These are phyloP conservation scores for Fistularia tabacaria DNA, from an alignment of 2,797 vertebrate species.

Conservation along the genomic window DNA sequence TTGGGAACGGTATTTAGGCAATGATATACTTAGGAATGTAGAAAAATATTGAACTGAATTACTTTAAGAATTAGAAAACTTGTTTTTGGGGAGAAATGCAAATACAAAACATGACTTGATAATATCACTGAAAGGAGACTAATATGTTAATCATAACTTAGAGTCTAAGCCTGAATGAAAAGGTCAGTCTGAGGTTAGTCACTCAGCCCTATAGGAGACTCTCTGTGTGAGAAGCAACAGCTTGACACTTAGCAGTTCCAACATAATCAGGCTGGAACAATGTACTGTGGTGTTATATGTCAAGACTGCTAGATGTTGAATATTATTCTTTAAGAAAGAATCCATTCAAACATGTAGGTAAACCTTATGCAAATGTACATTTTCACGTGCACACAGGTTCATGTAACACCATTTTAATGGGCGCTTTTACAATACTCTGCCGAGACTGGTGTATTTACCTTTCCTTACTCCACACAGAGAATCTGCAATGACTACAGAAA, in stretches of 20 bases:
- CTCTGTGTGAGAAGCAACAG: constrained; percentile 57
- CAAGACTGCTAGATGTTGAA: constrained; percentile 16
- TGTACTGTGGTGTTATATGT: constrained; percentile 48
- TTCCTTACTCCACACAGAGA: constrained; percentile 30
- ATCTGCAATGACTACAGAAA: constrained; percentile 44
- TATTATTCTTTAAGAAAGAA: constrained; percentile 41
- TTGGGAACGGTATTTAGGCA: constrained; percentile 43
- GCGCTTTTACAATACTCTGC: constrained; percentile 11
- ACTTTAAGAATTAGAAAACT: constrained; percentile 20
- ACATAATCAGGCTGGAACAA: constrained; percentile 58
- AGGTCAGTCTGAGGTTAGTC: constrained; percentile 65
- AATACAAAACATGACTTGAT: constrained; percentile 42
- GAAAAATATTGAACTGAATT: constrained; percentile 10
- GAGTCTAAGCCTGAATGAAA: constrained; percentile 49
- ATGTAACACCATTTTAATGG: constrained; percentile 23
- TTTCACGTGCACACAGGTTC: constrained; percentile 17
- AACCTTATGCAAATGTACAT: constrained; percentile 34
- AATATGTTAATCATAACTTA: constrained; percentile 71
- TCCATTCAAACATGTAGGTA: constrained; percentile 45
- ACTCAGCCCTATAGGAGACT: constrained; percentile 34
- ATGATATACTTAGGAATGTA: constrained; percentile 24
- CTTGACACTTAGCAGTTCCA: constrained; percentile 43
- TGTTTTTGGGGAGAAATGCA: neutral
- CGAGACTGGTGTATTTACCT: constrained; percentile 32
- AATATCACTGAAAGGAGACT: constrained; percentile 59